Percentiles rank a stretch among this genome's conserved stretches.
Evolutionary conservation across 2,797 vertebrate genomes (phyloP).

Genomic region (Dicrostonyx torquatus): DNA sequence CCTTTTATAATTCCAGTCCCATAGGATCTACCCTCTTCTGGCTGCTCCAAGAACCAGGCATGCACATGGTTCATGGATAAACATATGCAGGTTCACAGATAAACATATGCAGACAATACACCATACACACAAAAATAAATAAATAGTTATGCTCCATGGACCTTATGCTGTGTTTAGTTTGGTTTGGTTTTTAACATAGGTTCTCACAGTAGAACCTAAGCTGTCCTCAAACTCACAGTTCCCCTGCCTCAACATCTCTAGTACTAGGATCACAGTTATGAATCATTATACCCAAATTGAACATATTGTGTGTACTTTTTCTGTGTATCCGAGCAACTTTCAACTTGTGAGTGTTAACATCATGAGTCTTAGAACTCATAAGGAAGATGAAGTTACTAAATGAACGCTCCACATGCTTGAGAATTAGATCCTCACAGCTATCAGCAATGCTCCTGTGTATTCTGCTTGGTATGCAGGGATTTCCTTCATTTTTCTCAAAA

Average conservation of each 20-base stretch:
- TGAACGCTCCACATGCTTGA: background rate
- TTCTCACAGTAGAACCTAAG: background rate
- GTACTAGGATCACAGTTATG: background rate
- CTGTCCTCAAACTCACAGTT: background rate
- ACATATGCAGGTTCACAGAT: background rate
- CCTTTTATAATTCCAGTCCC: background rate
- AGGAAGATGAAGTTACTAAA: background rate
- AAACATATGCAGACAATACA: background rate
- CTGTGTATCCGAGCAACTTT: background rate
- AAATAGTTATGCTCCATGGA: background rate
- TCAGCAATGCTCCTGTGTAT: background rate
- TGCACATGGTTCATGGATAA: background rate
- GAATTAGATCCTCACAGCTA: background rate
- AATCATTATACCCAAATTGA: background rate
- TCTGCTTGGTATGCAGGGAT: background rate
- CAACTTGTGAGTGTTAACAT: background rate
- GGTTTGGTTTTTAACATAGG: background rate
- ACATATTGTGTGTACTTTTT: background rate
- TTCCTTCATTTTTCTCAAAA: background rate
- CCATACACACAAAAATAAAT: background rate
- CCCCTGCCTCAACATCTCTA: background rate
- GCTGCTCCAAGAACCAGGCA: background rate
- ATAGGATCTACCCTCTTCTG: background rate
- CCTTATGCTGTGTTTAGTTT: background rate
- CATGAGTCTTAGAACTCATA: background rate